These are phyloP conservation scores for Hermaeophaga mercurialis DNA, from an alignment of 2,888 invertebrate genomes.

Conservation along the genomic window DNA sequence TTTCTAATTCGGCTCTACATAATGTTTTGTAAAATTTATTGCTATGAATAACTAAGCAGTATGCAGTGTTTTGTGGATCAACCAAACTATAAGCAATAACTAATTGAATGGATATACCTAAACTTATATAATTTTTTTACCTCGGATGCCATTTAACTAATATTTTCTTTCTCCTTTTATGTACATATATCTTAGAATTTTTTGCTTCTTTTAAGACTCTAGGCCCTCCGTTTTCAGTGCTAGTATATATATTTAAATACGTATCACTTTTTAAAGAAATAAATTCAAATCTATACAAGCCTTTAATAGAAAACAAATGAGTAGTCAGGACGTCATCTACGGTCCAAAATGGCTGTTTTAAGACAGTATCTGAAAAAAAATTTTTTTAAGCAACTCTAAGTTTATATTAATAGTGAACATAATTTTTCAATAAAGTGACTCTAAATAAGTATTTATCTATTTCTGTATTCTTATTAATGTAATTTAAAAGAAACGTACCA, in stretches of 20 bases:
- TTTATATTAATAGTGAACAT: too few species aligned
- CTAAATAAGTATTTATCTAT: too few species aligned
- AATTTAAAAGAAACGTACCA: too few species aligned
- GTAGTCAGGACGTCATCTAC: neutral
- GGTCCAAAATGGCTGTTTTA: neutral
- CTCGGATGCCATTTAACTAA: constrained; percentile 4
- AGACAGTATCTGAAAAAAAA: neutral
- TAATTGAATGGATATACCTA: too few species aligned
- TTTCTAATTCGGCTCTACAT: neutral
- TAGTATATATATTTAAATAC: neutral
- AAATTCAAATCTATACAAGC: neutral
- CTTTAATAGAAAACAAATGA: neutral
- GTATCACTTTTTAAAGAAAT: neutral
- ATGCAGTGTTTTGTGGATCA: constrained; percentile 1
- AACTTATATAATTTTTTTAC: too few species aligned
- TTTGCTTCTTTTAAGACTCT: neutral
- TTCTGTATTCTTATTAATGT: too few species aligned
- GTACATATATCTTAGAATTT: neutral
- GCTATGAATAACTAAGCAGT: neutral
- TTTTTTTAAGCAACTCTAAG: neutral
- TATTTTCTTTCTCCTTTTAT: constrained; percentile 4
- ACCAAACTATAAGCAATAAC: neutral
- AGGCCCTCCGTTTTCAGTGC: neutral
- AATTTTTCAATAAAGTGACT: too few species aligned
- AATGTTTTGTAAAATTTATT: neutral